phyloP scores from a whole-genome alignment of 1,140 invertebrate genomes.

The Aphelenchoides besseyi region DNA sequence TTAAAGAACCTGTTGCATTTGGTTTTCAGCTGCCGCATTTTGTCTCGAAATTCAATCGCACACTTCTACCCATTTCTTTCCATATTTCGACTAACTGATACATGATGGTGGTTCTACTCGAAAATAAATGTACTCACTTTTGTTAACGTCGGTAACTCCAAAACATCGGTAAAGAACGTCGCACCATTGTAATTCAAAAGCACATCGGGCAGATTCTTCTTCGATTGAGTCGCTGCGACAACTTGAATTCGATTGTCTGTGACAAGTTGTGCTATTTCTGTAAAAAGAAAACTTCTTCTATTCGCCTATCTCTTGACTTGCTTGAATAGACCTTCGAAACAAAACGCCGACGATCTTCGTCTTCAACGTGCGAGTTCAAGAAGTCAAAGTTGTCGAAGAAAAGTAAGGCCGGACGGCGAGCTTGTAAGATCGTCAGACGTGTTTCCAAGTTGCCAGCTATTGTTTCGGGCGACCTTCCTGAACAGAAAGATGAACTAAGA shows the following conservation, averaged over 20 bases:
- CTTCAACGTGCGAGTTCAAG: conserved; percentile 37
- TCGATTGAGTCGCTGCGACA: conserved; percentile 23
- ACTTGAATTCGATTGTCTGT: conserved; percentile 22
- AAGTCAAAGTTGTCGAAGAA: conserved; percentile 50
- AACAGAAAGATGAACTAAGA: too few relatives aligned
- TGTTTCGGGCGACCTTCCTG: conserved; percentile 43
- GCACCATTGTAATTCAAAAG: conserved; percentile 19
- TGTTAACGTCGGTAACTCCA: conserved; percentile 22
- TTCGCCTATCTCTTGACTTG: conserved; percentile 13
- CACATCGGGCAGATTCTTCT: conserved; percentile 27
- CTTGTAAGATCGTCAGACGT: conserved; percentile 17
- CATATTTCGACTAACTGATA: too few relatives aligned
- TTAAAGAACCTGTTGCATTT: background rate
- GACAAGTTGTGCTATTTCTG: conserved; percentile 28
- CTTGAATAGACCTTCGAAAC: conserved; percentile 45
- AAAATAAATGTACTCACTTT: conserved; percentile 34
- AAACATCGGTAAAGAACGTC: conserved; percentile 31
- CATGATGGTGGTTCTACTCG: background rate
- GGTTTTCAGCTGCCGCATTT: background rate
- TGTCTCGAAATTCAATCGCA: too few relatives aligned
- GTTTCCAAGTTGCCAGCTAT: conserved; percentile 27
- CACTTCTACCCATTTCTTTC: too few relatives aligned
- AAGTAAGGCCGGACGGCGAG: conserved; percentile 36
- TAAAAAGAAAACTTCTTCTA: background rate
- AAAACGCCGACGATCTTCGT: conserved; percentile 43